Evolutionary conservation across 2,113 vertebrate genomes (phyloP).

Genomic region (Protobothrops flavoviridis): DNA sequence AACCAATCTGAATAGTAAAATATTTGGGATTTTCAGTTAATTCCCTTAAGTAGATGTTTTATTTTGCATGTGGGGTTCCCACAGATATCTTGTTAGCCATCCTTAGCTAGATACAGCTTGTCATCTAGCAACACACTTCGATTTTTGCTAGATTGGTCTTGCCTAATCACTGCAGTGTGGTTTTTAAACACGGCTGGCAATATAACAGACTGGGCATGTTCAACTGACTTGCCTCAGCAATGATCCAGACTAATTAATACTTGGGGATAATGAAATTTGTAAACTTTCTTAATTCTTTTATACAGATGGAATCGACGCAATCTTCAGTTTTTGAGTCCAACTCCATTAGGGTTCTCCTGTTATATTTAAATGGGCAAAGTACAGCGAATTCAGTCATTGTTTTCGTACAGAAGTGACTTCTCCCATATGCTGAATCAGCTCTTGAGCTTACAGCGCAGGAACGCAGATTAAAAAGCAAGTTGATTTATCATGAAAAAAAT

Average conservation of each 20-base stretch:
- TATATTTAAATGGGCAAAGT: not conserved
- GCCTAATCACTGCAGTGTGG: not conserved
- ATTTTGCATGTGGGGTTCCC: not conserved
- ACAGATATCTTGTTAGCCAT: not conserved
- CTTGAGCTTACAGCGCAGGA: not conserved
- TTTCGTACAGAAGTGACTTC: not conserved
- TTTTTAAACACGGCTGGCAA: not conserved
- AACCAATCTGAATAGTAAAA: not conserved
- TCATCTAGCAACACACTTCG: not conserved
- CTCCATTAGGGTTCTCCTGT: not conserved
- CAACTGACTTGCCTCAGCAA: not conserved
- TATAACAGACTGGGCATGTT: not conserved
- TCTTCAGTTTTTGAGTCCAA: not conserved
- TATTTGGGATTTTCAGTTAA: not conserved
- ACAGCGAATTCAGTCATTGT: not conserved
- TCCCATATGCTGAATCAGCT: slow-evolving; percentile 11
- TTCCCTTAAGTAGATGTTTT: not conserved
- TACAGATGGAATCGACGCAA: not conserved
- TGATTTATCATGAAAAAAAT: slow-evolving; percentile 12
- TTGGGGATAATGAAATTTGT: not conserved
- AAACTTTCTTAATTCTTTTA: not conserved
- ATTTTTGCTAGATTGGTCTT: too few relatives aligned
- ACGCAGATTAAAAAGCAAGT: not conserved
- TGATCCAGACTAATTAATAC: not conserved
- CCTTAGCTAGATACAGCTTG: not conserved